A percentile compares a stretch with the other conserved stretches of the same genome.
phyloP scores from a whole-genome alignment of 1,140 invertebrate genomes.

The Drosophila lacertosa region DNA sequence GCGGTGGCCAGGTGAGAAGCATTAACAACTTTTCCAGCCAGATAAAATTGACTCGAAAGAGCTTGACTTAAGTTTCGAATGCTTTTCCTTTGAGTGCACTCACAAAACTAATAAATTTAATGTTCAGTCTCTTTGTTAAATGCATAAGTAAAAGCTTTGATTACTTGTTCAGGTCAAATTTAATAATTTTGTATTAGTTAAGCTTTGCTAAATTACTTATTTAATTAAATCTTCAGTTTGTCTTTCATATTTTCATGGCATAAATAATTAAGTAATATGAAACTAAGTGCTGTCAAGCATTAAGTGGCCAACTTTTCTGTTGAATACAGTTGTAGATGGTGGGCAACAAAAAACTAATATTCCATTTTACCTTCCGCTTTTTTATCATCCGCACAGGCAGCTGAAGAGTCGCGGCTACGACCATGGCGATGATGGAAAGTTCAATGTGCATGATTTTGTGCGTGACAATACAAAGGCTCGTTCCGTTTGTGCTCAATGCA shows the following conservation, averaged over 20 bases:
- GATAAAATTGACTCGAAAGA: conserved; percentile 1
- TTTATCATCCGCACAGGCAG: conserved; percentile 85
- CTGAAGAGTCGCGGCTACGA: conserved; percentile 86
- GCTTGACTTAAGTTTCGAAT: background rate
- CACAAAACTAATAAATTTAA: background rate
- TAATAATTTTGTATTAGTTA: too few relatives aligned
- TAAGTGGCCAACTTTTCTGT: too few relatives aligned
- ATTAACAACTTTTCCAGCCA: conserved; percentile 14
- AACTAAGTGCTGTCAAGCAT: too few relatives aligned
- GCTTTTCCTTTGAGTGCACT: background rate
- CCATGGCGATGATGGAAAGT: conserved; percentile 86
- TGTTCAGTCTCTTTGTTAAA: background rate
- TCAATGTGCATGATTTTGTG: conserved; percentile 89
- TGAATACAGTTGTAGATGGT: background rate
- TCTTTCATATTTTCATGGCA: too few relatives aligned
- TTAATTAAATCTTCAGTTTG: too few relatives aligned
- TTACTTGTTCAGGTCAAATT: too few relatives aligned
- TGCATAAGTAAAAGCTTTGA: too few relatives aligned
- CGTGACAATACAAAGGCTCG: conserved; percentile 86
- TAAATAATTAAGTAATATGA: too few relatives aligned
- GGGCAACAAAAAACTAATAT: conserved; percentile 2
- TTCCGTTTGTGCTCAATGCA: conserved; percentile 85
- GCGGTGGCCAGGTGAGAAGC: conserved; percentile 88
- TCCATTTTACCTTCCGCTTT: background rate
- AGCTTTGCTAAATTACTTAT: too few relatives aligned